Evolutionary conservation across 23 tunicate species (phyloP).

Genomic region (Halocynthia roretzi): DNA sequence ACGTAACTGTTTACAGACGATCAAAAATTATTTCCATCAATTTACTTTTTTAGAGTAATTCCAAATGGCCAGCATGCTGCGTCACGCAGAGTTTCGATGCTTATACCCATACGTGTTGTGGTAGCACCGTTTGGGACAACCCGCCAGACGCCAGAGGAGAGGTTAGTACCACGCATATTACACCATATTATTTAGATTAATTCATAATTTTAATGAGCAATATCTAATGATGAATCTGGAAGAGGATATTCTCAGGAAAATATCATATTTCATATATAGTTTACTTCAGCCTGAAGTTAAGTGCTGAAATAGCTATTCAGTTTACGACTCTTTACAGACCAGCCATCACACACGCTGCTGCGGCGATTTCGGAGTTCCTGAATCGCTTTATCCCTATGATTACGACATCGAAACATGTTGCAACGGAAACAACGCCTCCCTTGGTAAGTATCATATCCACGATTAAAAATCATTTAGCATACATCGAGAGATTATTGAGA

Average conservation of each 20-base stretch:
- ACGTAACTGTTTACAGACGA: no score
- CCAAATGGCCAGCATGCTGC: conserved; percentile 61
- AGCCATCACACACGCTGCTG: conserved; percentile 86
- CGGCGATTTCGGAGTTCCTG: conserved; percentile 44
- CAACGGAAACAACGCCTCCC: conserved; percentile 46
- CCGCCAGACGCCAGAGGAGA: conserved; percentile 26
- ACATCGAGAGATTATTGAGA: no score
- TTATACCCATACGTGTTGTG: conserved; percentile 75
- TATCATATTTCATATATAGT: no score
- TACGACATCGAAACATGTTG: conserved; percentile 71
- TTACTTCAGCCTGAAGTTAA: no score
- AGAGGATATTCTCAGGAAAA: no score
- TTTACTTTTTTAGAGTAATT: neutral
- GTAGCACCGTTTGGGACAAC: conserved; percentile 54
- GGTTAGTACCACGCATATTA: neutral
- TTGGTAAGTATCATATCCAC: conserved; percentile 32
- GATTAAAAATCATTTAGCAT: no score
- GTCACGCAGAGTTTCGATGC: conserved; percentile 62
- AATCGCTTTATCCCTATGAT: conserved; percentile 58
- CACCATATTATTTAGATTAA: no score
- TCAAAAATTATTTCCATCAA: no score
- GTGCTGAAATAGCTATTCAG: no score
- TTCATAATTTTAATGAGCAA: no score
- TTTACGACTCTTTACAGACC: neutral
- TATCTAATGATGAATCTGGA: no score